These are phyloP conservation scores for Bubo blakistoni DNA, from an alignment of 2,113 vertebrate genomes.

Conservation along the genomic window DNA sequence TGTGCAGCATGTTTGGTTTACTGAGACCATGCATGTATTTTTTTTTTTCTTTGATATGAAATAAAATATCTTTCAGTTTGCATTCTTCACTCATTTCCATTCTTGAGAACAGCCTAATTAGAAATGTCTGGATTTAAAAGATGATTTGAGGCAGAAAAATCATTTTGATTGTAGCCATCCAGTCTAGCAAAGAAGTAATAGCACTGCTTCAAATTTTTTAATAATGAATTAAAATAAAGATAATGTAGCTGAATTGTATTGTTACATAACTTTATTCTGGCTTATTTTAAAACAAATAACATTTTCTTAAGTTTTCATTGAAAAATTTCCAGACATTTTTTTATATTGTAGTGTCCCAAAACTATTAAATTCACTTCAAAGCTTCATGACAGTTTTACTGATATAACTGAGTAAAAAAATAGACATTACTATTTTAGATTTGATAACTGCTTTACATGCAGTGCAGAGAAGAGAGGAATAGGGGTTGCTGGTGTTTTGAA, in stretches of 20 bases:
- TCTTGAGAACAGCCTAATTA: background rate
- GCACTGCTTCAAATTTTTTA: background rate
- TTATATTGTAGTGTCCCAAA: background rate
- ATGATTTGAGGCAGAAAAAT: conserved; percentile 29
- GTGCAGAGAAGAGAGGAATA: background rate
- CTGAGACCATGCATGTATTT: accelerated
- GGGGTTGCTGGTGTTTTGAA: background rate
- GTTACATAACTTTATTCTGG: background rate
- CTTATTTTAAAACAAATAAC: background rate
- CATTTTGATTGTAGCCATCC: background rate
- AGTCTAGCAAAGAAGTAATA: background rate
- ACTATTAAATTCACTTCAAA: background rate
- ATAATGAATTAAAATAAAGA: background rate
- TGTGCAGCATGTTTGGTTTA: background rate
- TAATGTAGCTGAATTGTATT: background rate
- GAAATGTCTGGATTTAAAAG: background rate
- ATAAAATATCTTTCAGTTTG: background rate
- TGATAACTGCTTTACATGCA: background rate
- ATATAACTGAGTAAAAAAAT: background rate
- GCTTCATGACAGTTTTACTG: background rate
- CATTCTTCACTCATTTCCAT: background rate
- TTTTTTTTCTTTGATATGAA: background rate
- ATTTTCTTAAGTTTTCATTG: background rate
- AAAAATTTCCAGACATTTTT: background rate
- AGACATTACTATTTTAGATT: background rate